Evolutionary conservation across 1,140 invertebrate genomes (phyloP).

Genomic region (Bombus balteatus): DNA sequence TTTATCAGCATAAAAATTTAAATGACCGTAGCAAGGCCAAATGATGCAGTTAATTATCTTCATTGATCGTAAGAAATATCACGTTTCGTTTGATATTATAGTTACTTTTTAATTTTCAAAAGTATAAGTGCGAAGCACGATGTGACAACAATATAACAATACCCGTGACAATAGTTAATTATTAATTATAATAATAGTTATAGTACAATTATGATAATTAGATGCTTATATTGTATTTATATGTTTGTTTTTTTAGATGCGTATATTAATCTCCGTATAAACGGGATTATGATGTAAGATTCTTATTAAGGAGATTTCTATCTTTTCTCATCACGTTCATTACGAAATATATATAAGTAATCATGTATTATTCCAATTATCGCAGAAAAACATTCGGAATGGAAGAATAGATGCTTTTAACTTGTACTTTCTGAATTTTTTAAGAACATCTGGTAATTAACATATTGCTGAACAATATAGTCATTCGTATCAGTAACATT

Average conservation of each 20-base stretch:
- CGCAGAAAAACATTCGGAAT: not conserved
- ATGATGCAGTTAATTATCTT: not conserved
- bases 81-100: not conserved
- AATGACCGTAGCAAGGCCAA: not conserved
- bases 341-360: not conserved
- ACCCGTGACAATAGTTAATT: not conserved
- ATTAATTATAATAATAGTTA: not conserved
- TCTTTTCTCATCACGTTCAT: constrained; percentile 24
- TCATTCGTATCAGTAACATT: too few relatives aligned
- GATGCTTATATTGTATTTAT: too few relatives aligned
- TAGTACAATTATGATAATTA: not conserved
- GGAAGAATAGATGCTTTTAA: not conserved
- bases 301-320: constrained; percentile 26
- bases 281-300: not conserved
- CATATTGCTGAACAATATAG: too few relatives aligned
- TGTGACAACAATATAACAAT: not conserved
- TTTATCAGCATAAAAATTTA: not conserved
- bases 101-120: not conserved
- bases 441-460: too few relatives aligned
- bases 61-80: not conserved
- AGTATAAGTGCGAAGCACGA: too few relatives aligned
- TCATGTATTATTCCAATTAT: not conserved
- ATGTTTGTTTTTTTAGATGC: not conserved
- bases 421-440: too few relatives aligned
- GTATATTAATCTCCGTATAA: too few relatives aligned